Evolutionary conservation across 2,797 vertebrate species (phyloP), one percentile per base, ranked within the genome.

Genomic region (Poeciliopsis gracilis): DNA sequence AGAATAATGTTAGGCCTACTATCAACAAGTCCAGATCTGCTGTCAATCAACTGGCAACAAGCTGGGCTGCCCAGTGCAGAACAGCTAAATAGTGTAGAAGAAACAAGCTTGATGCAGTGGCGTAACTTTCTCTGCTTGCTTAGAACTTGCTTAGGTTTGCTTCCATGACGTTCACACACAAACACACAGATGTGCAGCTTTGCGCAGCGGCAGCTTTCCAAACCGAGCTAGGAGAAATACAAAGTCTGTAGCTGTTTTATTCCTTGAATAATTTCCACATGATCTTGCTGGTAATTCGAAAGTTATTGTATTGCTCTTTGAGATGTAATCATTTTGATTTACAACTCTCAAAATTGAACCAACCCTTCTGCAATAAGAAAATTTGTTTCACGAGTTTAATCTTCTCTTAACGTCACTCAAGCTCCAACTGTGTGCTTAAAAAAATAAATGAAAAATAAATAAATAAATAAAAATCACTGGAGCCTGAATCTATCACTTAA

Each of bases 321-420:
- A 45, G 41, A 28, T 45, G 66, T 13, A 43, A 20, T 25, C 10
- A 25, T 69, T 69, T n/a, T 69, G 38, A 69, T 12, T n/a, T 23
- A 43, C 20, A 69, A 69, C 11, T 43, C 23, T 43, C 5, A n/a
- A 13, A 43, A 43, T 43, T 28, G 25, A 23, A 23, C 38, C 38
- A 70, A 45, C 5, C 12, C 36, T 43, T n/a, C 43, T 46, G 16
- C 25, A 53, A 76, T 25, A 69, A 30, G 20, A 41, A n/a, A 55
- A 51, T 70, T 75, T 59, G 55, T 61, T 80, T 38, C 28, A 38
- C 36, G 43, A 76, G 13, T 66, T 9, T 5, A 51, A 51, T 43
- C 13, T 43, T 61, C 41, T 43, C 25, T 15, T 46, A 4, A 45
- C 67, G 28, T 43, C 23, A 12, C 23, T 43, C 38, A 16, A 9